Evolutionary conservation across 2,113 vertebrate genomes (phyloP).

Genomic region (Hypocryptadius cinnamomeus): DNA sequence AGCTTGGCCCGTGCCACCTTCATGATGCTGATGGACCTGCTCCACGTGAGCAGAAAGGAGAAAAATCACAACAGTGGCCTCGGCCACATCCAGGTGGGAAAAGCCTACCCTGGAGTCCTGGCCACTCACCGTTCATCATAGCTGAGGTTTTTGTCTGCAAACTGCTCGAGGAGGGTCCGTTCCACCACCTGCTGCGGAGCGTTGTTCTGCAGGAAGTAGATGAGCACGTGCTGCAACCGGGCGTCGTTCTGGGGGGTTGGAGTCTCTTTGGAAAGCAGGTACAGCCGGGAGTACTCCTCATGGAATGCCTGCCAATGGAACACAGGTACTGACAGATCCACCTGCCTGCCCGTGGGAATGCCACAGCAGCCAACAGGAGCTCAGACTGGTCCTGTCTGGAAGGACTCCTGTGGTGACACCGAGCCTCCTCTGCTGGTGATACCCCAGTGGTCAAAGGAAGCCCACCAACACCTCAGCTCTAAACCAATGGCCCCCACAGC

Average conservation of each 20-base stretch:
- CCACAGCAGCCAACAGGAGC: not conserved
- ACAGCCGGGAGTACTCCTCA: conserved; percentile 68
- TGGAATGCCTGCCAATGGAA: not conserved
- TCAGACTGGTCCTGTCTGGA: fast-evolving
- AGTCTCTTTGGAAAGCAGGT: conserved; percentile 82
- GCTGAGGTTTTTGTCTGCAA: conserved; percentile 92
- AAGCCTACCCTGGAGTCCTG: fast-evolving
- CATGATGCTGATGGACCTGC: conserved; percentile 93
- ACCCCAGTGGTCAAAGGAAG: not conserved
- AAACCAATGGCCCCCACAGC: no score
- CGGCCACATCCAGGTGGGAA: fast-evolving
- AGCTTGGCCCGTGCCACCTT: conserved; percentile 89
- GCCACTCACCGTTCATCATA: conserved; percentile 85
- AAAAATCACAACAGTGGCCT: not conserved
- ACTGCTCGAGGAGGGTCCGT: conserved; percentile 91
- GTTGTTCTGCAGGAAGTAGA: conserved; percentile 92
- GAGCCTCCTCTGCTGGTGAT: not conserved
- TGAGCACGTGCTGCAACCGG: conserved; percentile 86
- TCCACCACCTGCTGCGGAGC: conserved; percentile 89
- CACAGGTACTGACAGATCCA: fast-evolving
- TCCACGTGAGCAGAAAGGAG: not conserved
- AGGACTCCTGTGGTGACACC: fast-evolving
- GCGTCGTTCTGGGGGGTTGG: conserved; percentile 80
- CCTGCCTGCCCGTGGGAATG: fast-evolving
- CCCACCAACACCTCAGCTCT: not conserved